Evolutionary conservation across 2,113 vertebrate species (phyloP).

Genomic region (Phrynocephalus versicolor): DNA sequence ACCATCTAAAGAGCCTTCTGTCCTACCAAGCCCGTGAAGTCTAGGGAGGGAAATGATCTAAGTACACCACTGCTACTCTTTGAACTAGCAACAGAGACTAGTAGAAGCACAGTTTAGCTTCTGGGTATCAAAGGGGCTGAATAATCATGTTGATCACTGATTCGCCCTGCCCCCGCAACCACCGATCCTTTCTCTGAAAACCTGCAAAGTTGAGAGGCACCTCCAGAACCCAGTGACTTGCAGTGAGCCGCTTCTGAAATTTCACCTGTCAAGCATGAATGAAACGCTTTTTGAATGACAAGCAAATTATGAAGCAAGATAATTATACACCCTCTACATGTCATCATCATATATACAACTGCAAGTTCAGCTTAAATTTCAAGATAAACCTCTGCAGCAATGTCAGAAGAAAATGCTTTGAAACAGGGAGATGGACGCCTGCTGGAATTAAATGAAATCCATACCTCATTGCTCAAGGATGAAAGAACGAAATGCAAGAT

Average conservation of each 20-base stretch:
- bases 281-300: slow-evolving; percentile 13
- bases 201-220: not conserved
- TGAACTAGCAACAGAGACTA: not conserved
- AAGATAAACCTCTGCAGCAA: not conserved
- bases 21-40: not conserved
- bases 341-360: not conserved
- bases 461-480: not conserved
- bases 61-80: not conserved
- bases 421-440: not conserved
- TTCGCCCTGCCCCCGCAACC: not conserved
- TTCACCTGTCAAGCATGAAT: not conserved
- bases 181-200: not conserved
- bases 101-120: not conserved
- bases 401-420: not conserved
- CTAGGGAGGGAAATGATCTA: not conserved
- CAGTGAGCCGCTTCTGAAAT: not conserved
- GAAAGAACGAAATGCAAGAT: slow-evolving; percentile 1
- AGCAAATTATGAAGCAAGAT: not conserved
- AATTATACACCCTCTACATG: not conserved
- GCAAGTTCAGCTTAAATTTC: slow-evolving; percentile 5
- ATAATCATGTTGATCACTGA: not conserved
- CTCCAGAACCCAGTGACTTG: not conserved
- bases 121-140: not conserved
- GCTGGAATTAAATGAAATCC: slow-evolving; percentile 4
- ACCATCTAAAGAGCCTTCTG: not conserved